A percentile compares a stretch with the other conserved stretches of the same genome.
These are phyloP conservation scores for Tragelaphus eurycerus DNA, from an alignment of 2,797 vertebrate species.

Conservation along the genomic window DNA sequence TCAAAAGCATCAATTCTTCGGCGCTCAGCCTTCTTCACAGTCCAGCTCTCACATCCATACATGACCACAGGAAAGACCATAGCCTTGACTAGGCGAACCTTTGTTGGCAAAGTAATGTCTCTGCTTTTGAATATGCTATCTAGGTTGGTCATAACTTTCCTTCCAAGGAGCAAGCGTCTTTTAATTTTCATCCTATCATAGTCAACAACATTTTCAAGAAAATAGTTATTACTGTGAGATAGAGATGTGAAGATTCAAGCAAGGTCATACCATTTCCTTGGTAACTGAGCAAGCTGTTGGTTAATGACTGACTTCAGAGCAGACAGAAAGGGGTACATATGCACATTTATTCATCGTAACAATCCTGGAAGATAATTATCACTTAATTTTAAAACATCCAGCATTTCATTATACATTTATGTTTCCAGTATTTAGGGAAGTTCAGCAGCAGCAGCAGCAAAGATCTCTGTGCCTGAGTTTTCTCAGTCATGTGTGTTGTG, in stretches of 20 bases:
- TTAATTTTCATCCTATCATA: too few relatives aligned
- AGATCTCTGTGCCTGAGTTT: not conserved
- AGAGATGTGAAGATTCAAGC: not conserved
- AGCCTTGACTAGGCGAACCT: fast-evolving
- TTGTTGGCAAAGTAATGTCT: too few relatives aligned
- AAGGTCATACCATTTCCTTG: not conserved
- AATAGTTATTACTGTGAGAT: not conserved
- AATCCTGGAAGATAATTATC: not conserved
- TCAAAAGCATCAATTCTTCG: too few relatives aligned
- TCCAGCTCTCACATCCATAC: too few relatives aligned
- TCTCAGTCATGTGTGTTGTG: not conserved
- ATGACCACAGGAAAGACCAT: too few relatives aligned
- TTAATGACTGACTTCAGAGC: not conserved
- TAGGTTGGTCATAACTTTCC: too few relatives aligned
- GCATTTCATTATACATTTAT: not conserved
- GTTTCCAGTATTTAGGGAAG: not conserved
- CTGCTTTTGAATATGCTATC: too few relatives aligned
- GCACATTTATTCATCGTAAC: not conserved
- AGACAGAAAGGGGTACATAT: not conserved
- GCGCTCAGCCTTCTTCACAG: too few relatives aligned
- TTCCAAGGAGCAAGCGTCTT: too few relatives aligned
- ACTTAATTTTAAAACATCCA: not conserved
- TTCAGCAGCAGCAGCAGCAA: not conserved
- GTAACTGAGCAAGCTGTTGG: not conserved
- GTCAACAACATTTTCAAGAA: not conserved